Base-by-base conservation (phyloP, 1,140 invertebrate species). In the Agraylea sexmaculata region DNA sequence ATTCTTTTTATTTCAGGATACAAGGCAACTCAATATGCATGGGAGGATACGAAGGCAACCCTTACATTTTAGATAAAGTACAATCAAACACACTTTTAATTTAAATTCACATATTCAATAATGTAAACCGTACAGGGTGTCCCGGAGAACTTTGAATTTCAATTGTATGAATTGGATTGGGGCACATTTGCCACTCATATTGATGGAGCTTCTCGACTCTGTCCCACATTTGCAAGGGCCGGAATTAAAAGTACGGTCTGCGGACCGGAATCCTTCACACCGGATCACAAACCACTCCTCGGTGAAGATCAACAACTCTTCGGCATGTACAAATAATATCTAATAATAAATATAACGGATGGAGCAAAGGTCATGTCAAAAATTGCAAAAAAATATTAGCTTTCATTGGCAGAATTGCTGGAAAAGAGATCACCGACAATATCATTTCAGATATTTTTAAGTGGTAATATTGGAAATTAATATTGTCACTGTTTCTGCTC, bases 1-100 rank as follows among this genome's bases (percentile, higher is more conserved):
- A 73, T 4, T 79, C 74, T 19, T 67, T 88, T n/a, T 91, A 90
- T 53, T 77, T 90, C 38, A 74, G 83, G 46, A 71, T 87, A 0
- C 84, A 89, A 50, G 87, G 86, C 4, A 83, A 87, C 47, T 72
- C 78, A 1, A 71, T 91, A 7, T 74, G 71, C 43, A 72, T 91
- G 45, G 88, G 87, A n/a, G 87, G 87, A 13, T 93, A 91, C 53
- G 88, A 93, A 60, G 57, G 62, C 0, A 87, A 91, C 61, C 88
- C 87, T 1, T 75, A 80, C 39, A 69, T 90, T 42, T 60, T 88
- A 18, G 77, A 85, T 49, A 70, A 78, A 48, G 82, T 83, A 57
- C 55, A 53, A 56, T 29, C 12, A 22, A 37, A 46, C 20, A 45
- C 36, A 18, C 30, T 45, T 6, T 12, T 23, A 23, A 8, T 12